phyloP scores from a whole-genome alignment of 2,888 invertebrate genomes.

The Meteorus colon region DNA sequence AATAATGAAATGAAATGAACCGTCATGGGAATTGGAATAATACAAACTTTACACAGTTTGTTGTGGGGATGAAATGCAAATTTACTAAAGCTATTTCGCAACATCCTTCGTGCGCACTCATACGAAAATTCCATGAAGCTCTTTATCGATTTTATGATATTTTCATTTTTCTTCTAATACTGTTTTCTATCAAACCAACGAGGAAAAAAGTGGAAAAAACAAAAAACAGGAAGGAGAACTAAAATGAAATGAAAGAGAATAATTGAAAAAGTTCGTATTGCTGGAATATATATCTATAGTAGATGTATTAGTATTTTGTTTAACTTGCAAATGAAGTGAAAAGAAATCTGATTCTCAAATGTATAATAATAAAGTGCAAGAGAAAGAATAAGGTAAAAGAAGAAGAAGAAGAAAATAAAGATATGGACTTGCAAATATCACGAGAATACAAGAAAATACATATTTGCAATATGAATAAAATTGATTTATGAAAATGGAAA shows the following conservation, averaged over 20 bases:
- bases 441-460: background rate
- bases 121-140: slow-evolving; percentile 19
- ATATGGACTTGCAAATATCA: background rate
- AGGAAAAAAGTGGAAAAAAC: background rate
- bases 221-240: background rate
- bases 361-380: background rate
- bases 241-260: background rate
- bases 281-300: background rate
- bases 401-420: background rate
- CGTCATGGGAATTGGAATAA: slow-evolving; percentile 15
- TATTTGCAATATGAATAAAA: slow-evolving; percentile 5
- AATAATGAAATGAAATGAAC: slow-evolving; percentile 30
- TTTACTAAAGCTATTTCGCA: background rate
- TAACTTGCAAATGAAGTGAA: slow-evolving; percentile 9
- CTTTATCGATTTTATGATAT: slow-evolving; percentile 25
- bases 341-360: slow-evolving; percentile 3
- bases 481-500: background rate
- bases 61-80: slow-evolving; percentile 29
- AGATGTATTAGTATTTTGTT: background rate
- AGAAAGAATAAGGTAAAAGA: background rate
- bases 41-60: slow-evolving; percentile 26
- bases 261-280: background rate
- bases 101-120: slow-evolving; percentile 3
- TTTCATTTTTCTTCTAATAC: background rate
- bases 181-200: background rate